These are phyloP conservation scores for Scatophagus argus DNA, from an alignment of 2,113 vertebrate species.

Conservation along the genomic window DNA sequence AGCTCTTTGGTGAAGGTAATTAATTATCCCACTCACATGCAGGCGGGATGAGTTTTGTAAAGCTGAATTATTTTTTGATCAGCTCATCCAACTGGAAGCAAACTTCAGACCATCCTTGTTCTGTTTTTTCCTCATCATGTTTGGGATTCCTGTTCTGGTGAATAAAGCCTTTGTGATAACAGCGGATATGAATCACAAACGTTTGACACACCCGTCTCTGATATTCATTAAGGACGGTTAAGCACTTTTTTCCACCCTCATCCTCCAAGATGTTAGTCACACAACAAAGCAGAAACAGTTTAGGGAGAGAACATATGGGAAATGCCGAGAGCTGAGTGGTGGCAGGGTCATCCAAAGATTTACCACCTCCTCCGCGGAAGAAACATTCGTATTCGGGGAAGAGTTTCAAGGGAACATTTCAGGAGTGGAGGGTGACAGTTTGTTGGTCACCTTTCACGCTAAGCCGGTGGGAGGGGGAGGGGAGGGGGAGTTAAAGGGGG, in stretches of 20 bases:
- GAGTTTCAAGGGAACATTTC: constrained; percentile 1
- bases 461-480: background rate
- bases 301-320: background rate
- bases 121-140: constrained; percentile 12
- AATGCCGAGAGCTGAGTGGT: constrained; percentile 12
- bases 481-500: background rate
- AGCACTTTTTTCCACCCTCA: constrained; percentile 50
- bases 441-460: constrained; percentile 14
- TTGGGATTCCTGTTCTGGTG: constrained; percentile 40
- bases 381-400: constrained; percentile 6
- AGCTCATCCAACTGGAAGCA: constrained; percentile 27
- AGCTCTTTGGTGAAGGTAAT: too few species aligned
- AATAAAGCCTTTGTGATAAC: constrained; percentile 52
- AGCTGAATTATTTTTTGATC: constrained; percentile 2
- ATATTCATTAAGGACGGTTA: constrained; percentile 52
- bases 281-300: constrained; percentile 24
- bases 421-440: constrained; percentile 11
- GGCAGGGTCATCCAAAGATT: constrained; percentile 21
- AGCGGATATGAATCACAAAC: constrained; percentile 59
- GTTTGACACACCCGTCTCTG: constrained; percentile 54
- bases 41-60: background rate
- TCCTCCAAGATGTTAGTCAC: constrained; percentile 55
- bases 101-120: constrained; percentile 6
- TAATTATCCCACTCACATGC: constrained; percentile 4
- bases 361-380: constrained; percentile 16